phyloP scores from a whole-genome alignment of 2,888 invertebrate species.

The Dicyrtomina minuta region DNA sequence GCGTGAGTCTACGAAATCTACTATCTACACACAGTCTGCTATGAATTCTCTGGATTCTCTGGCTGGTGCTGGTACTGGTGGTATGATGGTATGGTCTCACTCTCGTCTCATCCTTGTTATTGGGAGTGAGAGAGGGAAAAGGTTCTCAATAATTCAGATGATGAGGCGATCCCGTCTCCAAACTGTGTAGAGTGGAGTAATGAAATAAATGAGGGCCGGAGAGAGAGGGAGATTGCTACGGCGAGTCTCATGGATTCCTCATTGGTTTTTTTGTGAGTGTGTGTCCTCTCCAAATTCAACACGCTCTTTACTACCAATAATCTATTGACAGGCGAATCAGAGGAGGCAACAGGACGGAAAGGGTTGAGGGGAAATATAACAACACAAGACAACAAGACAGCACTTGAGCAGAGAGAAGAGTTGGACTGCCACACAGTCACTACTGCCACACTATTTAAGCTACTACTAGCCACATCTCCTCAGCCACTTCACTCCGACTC shows the following conservation, averaged over 20 bases:
- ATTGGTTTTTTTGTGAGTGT: constrained; percentile 10
- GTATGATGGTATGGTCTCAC: too few species aligned
- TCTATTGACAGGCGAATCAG: constrained; percentile 43
- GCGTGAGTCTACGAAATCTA: too few species aligned
- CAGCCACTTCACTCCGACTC: background rate
- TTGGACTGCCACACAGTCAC: too few species aligned
- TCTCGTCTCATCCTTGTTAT: too few species aligned
- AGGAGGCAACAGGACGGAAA: constrained; percentile 24
- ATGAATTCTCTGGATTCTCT: too few species aligned
- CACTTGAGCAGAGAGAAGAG: too few species aligned
- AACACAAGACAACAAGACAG: too few species aligned
- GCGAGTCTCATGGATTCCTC: background rate
- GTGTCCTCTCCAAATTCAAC: constrained; percentile 28
- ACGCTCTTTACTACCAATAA: constrained; percentile 41
- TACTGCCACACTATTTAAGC: too few species aligned
- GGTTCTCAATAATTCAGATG: constrained; percentile 17
- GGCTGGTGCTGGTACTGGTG: too few species aligned
- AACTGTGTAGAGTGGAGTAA: too few species aligned
- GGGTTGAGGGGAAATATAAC: constrained; percentile 5
- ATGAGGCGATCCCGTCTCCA: too few species aligned
- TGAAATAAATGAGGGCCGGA: background rate
- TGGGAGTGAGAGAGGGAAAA: background rate
- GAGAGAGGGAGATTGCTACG: background rate
- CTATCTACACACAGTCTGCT: too few species aligned
- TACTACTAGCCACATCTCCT: background rate